Conservation (phyloP, 2,888 invertebrate genomes). For the Heliothis peltigera region DNA sequence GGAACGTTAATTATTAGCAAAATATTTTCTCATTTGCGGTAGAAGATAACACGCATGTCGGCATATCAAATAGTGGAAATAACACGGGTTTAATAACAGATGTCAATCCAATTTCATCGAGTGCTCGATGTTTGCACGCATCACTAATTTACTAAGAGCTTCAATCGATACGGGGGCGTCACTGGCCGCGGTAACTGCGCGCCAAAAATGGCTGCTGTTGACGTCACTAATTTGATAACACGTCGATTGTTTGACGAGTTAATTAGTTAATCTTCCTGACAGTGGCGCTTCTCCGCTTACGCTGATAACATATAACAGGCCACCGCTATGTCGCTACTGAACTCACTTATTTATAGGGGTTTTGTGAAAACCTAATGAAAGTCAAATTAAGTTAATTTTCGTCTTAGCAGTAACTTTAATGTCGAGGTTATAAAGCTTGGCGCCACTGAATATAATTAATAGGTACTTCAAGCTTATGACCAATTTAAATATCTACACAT, state of each 20-base stretch:
- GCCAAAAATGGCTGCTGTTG: slow-evolving; percentile 59
- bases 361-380: slow-evolving; percentile 15
- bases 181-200: slow-evolving; percentile 53
- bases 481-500: too few relatives aligned
- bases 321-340: slow-evolving; percentile 7
- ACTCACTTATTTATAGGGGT: slow-evolving; percentile 19
- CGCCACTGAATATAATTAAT: too few relatives aligned
- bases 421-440: too few relatives aligned
- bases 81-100: slow-evolving; percentile 62
- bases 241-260: slow-evolving; percentile 64
- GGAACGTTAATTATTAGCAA: neutral
- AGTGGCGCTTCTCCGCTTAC: slow-evolving; percentile 56
- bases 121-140: slow-evolving; percentile 72
- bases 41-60: slow-evolving; percentile 24
- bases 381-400: slow-evolving; percentile 1
- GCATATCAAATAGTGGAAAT: slow-evolving; percentile 46
- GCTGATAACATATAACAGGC: slow-evolving; percentile 45
- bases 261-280: slow-evolving; percentile 67
- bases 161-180: slow-evolving; percentile 66
- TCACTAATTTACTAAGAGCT: slow-evolving; percentile 80
- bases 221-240: slow-evolving; percentile 65
- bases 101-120: slow-evolving; percentile 76
- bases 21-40: slow-evolving; percentile 4
- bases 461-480: too few relatives aligned
- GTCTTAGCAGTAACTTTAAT: neutral